A percentile compares a stretch with the other conserved stretches of the same genome.
Evolutionary conservation across 2,797 vertebrate species (phyloP).

Genomic region (Sorex maritimensis): DNA sequence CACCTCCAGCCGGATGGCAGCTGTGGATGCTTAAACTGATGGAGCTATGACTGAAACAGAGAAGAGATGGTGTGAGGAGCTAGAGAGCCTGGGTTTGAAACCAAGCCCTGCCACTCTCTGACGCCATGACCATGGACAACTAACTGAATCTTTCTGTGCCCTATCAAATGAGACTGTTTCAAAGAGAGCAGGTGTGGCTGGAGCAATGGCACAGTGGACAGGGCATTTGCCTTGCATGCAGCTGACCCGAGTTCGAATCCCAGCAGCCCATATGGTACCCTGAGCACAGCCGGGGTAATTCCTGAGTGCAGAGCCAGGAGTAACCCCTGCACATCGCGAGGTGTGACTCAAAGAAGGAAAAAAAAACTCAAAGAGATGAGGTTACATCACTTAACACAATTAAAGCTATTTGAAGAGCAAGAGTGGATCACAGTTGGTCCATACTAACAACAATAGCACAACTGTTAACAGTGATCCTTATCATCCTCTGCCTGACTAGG

Average conservation of each 20-base stretch:
- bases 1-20: not conserved
- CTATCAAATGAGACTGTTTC: not conserved
- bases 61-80: not conserved
- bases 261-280: no score
- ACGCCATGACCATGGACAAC: not conserved
- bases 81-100: not conserved
- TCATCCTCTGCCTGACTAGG: not conserved
- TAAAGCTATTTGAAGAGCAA: not conserved
- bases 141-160: conserved; percentile 20
- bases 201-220: no score
- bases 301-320: no score
- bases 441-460: not conserved
- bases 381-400: not conserved
- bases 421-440: not conserved
- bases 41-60: not conserved
- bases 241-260: no score
- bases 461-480: not conserved
- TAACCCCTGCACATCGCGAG: no score
- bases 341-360: not conserved
- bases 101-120: not conserved
- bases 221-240: no score
- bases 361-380: no score
- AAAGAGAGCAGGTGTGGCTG: no score
- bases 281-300: no score
- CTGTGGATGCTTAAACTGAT: not conserved